Conservation (phyloP, 2,888 invertebrate species). For the Dolomedes plantarius region DNA sequence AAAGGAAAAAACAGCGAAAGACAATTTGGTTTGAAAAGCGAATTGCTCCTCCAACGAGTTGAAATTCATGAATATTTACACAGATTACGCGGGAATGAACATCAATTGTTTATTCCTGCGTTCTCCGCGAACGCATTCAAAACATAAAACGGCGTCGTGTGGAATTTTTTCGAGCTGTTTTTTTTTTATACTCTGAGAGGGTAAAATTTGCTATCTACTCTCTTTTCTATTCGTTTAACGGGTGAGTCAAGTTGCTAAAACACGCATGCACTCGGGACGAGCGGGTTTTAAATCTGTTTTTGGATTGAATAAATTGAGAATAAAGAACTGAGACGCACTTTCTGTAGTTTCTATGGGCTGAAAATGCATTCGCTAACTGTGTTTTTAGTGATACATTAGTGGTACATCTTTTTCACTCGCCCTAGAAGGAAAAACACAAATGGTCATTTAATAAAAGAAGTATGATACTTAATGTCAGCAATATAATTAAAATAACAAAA, state of each 20-base stretch:
- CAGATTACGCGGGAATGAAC: constrained; percentile 65
- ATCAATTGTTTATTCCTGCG: constrained; percentile 65
- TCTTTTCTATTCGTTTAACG: constrained; percentile 22
- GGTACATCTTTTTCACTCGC: no score
- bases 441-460: no score
- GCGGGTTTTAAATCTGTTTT: not conserved
- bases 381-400: no score
- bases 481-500: no score
- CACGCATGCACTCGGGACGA: constrained; percentile 12
- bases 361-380: no score
- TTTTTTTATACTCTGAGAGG: not conserved
- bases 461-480: no score
- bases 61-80: constrained; percentile 68
- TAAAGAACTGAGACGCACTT: no score
- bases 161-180: constrained; percentile 10
- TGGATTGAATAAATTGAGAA: no score
- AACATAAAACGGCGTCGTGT: constrained; percentile 22
- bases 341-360: no score
- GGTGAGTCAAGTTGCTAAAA: constrained; percentile 29
- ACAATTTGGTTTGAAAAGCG: constrained; percentile 56
- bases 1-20: constrained; percentile 27
- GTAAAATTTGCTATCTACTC: constrained; percentile 38
- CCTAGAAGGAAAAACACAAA: no score
- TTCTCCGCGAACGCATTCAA: not conserved
- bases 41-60: constrained; percentile 55